These are phyloP conservation scores for Orchestia grillus DNA, from an alignment of 1,140 invertebrate genomes.

Conservation along the genomic window DNA sequence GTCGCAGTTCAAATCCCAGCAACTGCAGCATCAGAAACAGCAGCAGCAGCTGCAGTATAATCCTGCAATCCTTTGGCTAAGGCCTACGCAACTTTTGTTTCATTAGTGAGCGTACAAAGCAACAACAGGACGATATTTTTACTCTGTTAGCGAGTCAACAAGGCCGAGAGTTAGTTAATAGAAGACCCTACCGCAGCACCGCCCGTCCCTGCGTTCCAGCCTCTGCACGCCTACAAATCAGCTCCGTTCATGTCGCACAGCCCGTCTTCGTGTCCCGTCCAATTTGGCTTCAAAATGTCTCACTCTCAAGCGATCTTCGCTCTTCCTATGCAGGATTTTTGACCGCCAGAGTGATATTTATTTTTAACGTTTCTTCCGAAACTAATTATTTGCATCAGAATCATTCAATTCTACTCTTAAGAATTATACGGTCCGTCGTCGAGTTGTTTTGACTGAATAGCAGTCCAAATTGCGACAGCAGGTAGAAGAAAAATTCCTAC, in stretches of 20 bases:
- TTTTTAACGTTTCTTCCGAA: too few species aligned
- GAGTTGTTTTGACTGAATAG: too few species aligned
- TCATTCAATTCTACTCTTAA: background rate
- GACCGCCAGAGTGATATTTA: too few species aligned
- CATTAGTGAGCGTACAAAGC: conserved; percentile 35
- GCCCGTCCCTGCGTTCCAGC: too few species aligned
- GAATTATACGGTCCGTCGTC: too few species aligned
- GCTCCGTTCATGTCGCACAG: background rate
- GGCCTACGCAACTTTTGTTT: conserved; percentile 34
- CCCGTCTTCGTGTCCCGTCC: background rate
- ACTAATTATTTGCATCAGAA: background rate
- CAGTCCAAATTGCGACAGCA: too few species aligned
- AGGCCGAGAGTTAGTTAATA: conserved; percentile 24
- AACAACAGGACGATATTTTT: conserved; percentile 27
- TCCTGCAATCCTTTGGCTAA: conserved; percentile 24
- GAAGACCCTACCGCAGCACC: background rate
- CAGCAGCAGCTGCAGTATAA: background rate
- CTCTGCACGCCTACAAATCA: background rate
- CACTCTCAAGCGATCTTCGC: background rate
- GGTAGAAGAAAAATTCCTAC: too few species aligned
- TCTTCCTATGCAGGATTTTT: background rate
- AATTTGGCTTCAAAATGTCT: background rate
- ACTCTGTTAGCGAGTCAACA: conserved; percentile 33
- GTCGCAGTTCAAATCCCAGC: background rate
- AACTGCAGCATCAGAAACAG: background rate